Evolutionary conservation across 2,888 invertebrate genomes (phyloP), one percentile per base, ranked within the genome.

Genomic region (Nomada hirtipes): DNA sequence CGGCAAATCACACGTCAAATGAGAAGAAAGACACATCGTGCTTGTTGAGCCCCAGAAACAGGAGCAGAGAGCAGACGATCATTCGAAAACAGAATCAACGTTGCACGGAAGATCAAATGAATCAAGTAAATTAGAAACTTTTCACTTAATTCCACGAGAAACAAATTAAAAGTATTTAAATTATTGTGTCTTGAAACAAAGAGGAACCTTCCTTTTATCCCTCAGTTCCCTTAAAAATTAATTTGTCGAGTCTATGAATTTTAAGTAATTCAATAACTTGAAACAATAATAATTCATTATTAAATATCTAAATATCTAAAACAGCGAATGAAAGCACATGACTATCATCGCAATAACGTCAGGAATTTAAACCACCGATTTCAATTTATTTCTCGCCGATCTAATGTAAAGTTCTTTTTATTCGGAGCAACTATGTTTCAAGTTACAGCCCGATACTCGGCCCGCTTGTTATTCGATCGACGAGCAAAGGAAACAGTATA

Each of bases 1-100:
- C 76, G n/a, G 79, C 71, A 4, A 83, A 73, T 70, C 79, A 84
- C 23, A 74, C 26, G 4, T 86, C 82, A 77, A 86, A 83, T 13
- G 85, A 86, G 18, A 75, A 74, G n/a, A 76, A 77, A 7, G 71
- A 75, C 18, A 26, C n/a, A 20, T 1, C 52, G n/a, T 42, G 13
- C 60, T 0, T 26, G 23, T 50, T 73, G 20, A 89, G 84, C 67
- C 84, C 84, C 7, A 68, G 81, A 26, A 87, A 72, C 15, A 87
- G 81, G 36, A 76, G 72, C 36, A 52, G 55, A 0, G 79, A 79
- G 15, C 69, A 26, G n/a, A 9, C 61, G 29, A 18, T 36, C 9
- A 15, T 26, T 3, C 29, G 53, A 47, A 64, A n/a, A n/a, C 67
- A 68, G 26, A 55, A 53, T 18, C 68, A 63, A 59, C 67, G 47